phyloP scores from a whole-genome alignment of 2,888 invertebrate genomes.

The Piscicola geometra region DNA sequence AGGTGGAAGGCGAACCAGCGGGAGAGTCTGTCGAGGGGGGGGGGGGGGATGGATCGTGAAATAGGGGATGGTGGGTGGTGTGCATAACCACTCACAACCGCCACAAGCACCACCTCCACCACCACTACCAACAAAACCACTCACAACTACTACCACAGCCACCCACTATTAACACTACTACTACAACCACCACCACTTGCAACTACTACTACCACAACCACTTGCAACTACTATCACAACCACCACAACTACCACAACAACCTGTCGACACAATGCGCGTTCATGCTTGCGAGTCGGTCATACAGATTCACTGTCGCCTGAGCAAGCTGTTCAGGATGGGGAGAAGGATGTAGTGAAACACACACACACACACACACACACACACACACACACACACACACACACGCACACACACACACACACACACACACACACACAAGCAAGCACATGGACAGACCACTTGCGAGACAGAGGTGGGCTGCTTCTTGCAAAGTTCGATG shows the following conservation, averaged over 20 bases:
- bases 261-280: conserved; percentile 89
- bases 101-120: no score
- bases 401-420: conserved; percentile 14
- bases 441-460: conserved; percentile 45
- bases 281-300: conserved; percentile 92
- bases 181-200: no score
- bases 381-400: conserved; percentile 18
- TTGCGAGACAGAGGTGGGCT: conserved; percentile 94
- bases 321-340: conserved; percentile 63
- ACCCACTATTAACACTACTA: no score
- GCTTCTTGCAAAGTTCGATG: conserved; percentile 92
- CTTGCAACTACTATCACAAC: no score
- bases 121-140: no score
- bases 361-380: conserved; percentile 13
- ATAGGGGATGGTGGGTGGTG: no score
- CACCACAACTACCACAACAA: conserved; percentile 47
- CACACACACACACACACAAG: conserved; percentile 8
- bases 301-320: conserved; percentile 96
- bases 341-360: background rate
- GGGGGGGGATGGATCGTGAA: no score
- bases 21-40: conserved; percentile 65
- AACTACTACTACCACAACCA: no score
- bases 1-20: conserved; percentile 97
- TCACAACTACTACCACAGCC: no score
- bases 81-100: no score